Evolutionary conservation across 2,113 vertebrate species (phyloP).

Genomic region (Casuarius casuarius): DNA sequence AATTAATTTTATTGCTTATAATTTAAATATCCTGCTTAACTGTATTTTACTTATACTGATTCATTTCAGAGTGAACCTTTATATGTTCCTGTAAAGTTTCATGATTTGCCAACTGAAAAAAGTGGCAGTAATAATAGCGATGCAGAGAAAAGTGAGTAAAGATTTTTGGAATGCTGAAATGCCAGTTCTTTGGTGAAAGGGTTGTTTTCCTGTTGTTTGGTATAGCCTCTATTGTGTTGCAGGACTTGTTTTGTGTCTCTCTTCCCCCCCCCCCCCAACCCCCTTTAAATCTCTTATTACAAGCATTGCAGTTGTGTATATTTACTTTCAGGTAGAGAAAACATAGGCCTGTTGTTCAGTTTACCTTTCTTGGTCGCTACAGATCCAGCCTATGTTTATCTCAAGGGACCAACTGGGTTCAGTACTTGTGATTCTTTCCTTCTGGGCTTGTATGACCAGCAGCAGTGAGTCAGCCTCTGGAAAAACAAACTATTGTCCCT

Average conservation of each 20-base stretch:
- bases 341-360: slow-evolving; percentile 62
- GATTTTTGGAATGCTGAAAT: slow-evolving; percentile 31
- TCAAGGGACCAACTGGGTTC: slow-evolving; percentile 70
- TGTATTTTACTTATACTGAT: slow-evolving; percentile 40
- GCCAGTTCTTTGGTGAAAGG: not conserved
- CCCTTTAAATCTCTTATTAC: not conserved
- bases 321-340: slow-evolving; percentile 67
- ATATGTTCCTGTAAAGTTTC: slow-evolving; percentile 96
- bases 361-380: slow-evolving; percentile 68
- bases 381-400: slow-evolving; percentile 72
- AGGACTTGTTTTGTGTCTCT: not conserved
- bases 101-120: slow-evolving; percentile 87
- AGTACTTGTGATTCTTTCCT: slow-evolving; percentile 71
- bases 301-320: slow-evolving; percentile 41
- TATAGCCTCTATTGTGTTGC: not conserved
- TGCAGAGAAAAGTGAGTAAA: slow-evolving; percentile 86
- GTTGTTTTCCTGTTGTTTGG: not conserved
- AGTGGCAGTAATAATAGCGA: slow-evolving; percentile 75
- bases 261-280: not conserved
- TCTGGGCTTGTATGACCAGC: slow-evolving; percentile 71
- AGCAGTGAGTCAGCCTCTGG: slow-evolving; percentile 72
- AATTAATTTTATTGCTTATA: not conserved
- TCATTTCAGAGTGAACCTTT: slow-evolving; percentile 91
- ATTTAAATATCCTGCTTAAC: slow-evolving; percentile 32
- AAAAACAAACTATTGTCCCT: slow-evolving; percentile 68